phyloP scores from a whole-genome alignment of 35 echinoderm and acorn worm genomes.

The Chiridota heheva region DNA sequence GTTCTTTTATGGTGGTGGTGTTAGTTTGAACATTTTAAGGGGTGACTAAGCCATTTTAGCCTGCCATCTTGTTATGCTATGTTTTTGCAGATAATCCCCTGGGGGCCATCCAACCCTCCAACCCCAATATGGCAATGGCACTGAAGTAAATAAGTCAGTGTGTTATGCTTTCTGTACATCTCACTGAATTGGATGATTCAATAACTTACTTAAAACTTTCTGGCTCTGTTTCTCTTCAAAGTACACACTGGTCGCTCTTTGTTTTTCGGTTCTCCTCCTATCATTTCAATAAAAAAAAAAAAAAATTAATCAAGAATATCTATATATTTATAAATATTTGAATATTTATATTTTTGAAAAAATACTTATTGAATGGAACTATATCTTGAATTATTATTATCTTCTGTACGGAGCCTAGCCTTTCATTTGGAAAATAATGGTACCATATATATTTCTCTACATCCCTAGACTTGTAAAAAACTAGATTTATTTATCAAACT shows the following conservation, averaged over 20 bases:
- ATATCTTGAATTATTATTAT: not conserved
- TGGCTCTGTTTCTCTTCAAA: slow-evolving; percentile 69
- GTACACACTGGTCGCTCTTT: slow-evolving; percentile 71
- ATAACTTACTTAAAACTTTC: slow-evolving; percentile 77
- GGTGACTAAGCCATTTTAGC: too few relatives aligned
- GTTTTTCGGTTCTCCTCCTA: slow-evolving; percentile 35
- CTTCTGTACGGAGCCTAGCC: not conserved
- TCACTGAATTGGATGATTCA: not conserved
- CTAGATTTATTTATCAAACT: too few relatives aligned
- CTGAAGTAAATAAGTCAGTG: not conserved
- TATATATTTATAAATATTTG: not conserved
- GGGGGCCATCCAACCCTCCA: not conserved
- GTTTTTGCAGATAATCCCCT: not conserved
- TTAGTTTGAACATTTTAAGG: not conserved
- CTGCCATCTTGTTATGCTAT: too few relatives aligned
- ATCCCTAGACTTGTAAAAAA: not conserved
- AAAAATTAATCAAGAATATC: not conserved
- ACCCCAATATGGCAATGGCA: not conserved
- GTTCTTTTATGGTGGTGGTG: too few relatives aligned
- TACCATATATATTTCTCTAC: too few relatives aligned
- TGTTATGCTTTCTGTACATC: not conserved
- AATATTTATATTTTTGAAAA: not conserved
- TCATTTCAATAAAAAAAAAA: slow-evolving; percentile 6
- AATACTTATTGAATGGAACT: not conserved
- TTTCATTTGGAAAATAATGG: not conserved